These are phyloP conservation scores for Aphelocoma californica DNA, from an alignment of 2,797 vertebrate genomes.

Conservation along the genomic window DNA sequence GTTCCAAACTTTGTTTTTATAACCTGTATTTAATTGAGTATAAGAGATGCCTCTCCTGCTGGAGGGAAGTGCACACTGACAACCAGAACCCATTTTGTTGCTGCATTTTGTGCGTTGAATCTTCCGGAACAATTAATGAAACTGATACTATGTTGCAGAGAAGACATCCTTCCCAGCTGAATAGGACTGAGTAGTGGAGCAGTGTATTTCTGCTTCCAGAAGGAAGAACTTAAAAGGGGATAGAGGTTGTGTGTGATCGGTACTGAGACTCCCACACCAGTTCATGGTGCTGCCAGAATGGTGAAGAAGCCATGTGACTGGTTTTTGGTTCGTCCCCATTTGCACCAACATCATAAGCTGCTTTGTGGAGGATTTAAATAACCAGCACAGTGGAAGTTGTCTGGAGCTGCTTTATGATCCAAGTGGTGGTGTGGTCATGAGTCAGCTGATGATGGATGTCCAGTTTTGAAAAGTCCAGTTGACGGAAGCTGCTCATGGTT, in stretches of 20 bases:
- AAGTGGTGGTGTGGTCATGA: not conserved
- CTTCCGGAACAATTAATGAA: not conserved
- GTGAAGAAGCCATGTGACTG: not conserved
- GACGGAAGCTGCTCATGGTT: not conserved
- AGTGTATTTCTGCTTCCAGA: not conserved
- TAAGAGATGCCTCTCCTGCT: not conserved
- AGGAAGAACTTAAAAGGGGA: not conserved
- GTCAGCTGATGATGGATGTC: not conserved
- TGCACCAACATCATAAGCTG: not conserved
- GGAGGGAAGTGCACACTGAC: not conserved
- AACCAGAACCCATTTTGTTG: not conserved
- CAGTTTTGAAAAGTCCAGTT: not conserved
- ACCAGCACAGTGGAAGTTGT: not conserved
- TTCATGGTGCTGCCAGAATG: not conserved
- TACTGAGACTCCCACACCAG: not conserved
- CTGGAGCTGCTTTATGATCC: not conserved
- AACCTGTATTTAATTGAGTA: not conserved
- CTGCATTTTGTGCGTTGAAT: not conserved
- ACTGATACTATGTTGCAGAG: not conserved
- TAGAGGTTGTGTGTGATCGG: not conserved
- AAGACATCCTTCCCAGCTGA: not conserved
- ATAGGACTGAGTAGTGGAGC: not conserved
- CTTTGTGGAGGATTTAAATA: not conserved
- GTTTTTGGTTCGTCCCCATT: not conserved
- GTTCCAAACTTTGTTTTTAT: not conserved